Conservation (phyloP, 2,113 vertebrate genomes). For the Pterophyllum scalare region DNA sequence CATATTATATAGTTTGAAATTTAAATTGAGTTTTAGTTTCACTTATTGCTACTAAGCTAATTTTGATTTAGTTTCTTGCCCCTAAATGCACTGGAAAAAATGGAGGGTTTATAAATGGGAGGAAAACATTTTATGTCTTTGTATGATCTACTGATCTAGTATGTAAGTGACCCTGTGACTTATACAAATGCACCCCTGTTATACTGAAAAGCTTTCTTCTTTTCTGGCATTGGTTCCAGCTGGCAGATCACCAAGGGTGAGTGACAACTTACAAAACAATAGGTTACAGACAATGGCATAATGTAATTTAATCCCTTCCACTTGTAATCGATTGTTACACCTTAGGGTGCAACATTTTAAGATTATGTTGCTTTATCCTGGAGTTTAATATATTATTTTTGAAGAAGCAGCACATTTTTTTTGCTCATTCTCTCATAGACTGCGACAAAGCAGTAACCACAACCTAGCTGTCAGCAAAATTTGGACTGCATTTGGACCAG, state of each 20-base stretch:
- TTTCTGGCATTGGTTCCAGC: constrained; percentile 42
- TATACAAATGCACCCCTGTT: constrained; percentile 2
- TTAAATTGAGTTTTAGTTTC: constrained; percentile 2
- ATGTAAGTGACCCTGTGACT: not conserved
- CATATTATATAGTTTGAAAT: not conserved
- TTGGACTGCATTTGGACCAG: constrained; percentile 35
- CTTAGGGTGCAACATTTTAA: constrained; percentile 70
- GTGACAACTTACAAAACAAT: constrained; percentile 68
- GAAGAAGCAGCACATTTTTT: constrained; percentile 73
- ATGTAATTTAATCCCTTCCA: constrained; percentile 69
- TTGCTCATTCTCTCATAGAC: constrained; percentile 63
- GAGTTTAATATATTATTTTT: constrained; percentile 70
- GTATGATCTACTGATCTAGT: not conserved
- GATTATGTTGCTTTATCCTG: constrained; percentile 68
- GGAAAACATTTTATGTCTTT: not conserved
- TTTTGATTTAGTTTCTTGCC: not conserved
- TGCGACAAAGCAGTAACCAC: constrained; percentile 42
- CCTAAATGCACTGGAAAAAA: not conserved
- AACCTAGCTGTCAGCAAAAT: constrained; percentile 72
- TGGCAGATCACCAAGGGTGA: constrained; percentile 59
- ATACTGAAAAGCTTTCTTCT: constrained; percentile 22
- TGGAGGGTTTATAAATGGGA: not conserved
- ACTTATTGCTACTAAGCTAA: not conserved
- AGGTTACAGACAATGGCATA: constrained; percentile 64
- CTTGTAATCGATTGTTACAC: constrained; percentile 77